Base-by-base conservation (phyloP, 2,797 vertebrate genomes). In the Cynopterus sphinx region DNA sequence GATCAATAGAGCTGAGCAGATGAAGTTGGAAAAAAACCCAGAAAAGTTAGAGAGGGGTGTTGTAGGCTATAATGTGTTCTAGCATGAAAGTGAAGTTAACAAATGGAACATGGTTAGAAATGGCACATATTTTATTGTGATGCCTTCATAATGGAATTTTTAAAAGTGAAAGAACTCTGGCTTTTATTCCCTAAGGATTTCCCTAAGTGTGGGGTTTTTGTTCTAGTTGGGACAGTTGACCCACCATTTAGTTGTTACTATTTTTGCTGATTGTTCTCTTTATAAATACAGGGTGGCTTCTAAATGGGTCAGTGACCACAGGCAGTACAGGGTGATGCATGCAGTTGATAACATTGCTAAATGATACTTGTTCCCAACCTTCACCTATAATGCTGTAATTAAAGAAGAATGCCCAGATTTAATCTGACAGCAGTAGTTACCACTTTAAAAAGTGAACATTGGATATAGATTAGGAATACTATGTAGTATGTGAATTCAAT, bases 381-480 rank as follows among this genome's bases (percentile, higher is more conserved):
- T 96, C 28, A 86, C 79, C 46, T 95, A 43, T 46, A 85, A 70
- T 90, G 67, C 92, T 97, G 33, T 97, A 97, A 98, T 97, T 93
- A 97, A 97, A 95, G 55, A 94, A 3, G 41, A 96, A 81, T 95
- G 96, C 87, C 74, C 91, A 95, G 94, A 82, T 97, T 96, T 97
- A 97, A 97, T 98, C 94, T 89, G 95, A 90, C 91, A 94, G 95
- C 91, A 75, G 31, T 73, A 90, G 71, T 98, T 97, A 87, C 74
- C 22, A 5, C 55, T 94, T 81, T 94, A 95, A 92, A 97, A 88
- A 97, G 51, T 90, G 91, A 97, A 78, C 86, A 73, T 96, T 63
- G 39, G 8, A 79, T 91, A 88, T 97, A 97, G 86, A 79, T 87
- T 96, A 67, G 55, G 91, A 88, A 71, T 26, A 95, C 83, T 85